Conservation (phyloP, 2,113 vertebrate species). For the Thamnophis sirtalis region DNA sequence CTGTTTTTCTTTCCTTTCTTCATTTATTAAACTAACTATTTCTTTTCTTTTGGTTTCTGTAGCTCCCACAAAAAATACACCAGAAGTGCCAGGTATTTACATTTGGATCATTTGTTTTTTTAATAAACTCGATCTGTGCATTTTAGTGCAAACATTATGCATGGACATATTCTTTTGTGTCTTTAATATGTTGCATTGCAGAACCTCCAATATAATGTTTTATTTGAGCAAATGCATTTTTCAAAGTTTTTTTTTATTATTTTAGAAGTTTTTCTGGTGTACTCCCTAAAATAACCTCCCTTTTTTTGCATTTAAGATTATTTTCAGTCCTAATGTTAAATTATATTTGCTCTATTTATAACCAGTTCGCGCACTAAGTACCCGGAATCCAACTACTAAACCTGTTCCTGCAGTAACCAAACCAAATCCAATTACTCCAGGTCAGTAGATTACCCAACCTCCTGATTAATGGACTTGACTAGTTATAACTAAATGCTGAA, state of each 20-base stretch:
- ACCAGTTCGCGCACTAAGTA: not conserved
- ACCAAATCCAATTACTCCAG: not conserved
- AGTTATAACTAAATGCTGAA: not conserved
- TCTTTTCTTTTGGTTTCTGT: not conserved
- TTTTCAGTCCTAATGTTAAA: not conserved
- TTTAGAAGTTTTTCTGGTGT: not conserved
- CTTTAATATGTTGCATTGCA: not conserved
- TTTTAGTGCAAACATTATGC: not conserved
- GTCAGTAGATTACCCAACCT: not conserved
- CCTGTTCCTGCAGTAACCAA: not conserved
- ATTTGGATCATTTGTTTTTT: not conserved
- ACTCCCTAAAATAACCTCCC: not conserved
- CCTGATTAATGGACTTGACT: not conserved
- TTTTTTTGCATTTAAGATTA: not conserved
- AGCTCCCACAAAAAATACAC: not conserved
- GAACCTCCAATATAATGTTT: not conserved
- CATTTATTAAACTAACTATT: not conserved
- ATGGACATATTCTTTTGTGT: not conserved
- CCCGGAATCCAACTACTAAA: not conserved
- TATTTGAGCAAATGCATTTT: not conserved
- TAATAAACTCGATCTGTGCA: not conserved
- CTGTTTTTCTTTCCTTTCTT: not conserved
- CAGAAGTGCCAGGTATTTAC: not conserved
- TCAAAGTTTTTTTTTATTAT: not conserved
- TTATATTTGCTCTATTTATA: not conserved